Conservation (phyloP, 1,140 invertebrate genomes). For the Diprion similis region DNA sequence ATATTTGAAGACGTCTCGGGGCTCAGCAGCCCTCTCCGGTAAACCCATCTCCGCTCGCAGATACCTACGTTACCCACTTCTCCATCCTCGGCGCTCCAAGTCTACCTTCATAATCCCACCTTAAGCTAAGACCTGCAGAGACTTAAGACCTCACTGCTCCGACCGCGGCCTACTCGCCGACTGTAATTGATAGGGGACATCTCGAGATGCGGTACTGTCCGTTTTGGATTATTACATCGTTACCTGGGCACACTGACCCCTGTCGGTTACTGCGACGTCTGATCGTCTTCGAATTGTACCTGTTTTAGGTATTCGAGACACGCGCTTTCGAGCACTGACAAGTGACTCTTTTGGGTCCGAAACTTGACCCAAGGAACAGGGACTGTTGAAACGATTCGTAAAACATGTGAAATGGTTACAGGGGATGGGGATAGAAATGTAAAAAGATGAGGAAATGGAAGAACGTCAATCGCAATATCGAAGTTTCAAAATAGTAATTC, state of each 20-base stretch:
- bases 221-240: conserved; percentile 10
- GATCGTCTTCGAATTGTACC: neutral
- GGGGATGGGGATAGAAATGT: no score
- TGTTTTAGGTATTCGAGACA: neutral
- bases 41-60: conserved; percentile 13
- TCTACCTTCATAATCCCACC: conserved; percentile 16
- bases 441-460: no score
- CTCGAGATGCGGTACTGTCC: neutral
- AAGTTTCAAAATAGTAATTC: no score
- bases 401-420: no score
- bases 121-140: conserved; percentile 12
- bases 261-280: neutral
- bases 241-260: neutral
- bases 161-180: neutral
- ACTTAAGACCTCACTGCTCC: conserved; percentile 7
- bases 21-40: conserved; percentile 9
- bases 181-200: conserved; percentile 15
- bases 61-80: neutral
- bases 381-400: no score
- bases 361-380: no score
- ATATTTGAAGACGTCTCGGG: conserved; percentile 20
- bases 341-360: neutral
- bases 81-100: neutral
- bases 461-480: no score
- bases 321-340: neutral